Evolutionary conservation across 2,888 invertebrate species (phyloP), one percentile per base, ranked within the genome.

Genomic region (Hylaea fasciaria): DNA sequence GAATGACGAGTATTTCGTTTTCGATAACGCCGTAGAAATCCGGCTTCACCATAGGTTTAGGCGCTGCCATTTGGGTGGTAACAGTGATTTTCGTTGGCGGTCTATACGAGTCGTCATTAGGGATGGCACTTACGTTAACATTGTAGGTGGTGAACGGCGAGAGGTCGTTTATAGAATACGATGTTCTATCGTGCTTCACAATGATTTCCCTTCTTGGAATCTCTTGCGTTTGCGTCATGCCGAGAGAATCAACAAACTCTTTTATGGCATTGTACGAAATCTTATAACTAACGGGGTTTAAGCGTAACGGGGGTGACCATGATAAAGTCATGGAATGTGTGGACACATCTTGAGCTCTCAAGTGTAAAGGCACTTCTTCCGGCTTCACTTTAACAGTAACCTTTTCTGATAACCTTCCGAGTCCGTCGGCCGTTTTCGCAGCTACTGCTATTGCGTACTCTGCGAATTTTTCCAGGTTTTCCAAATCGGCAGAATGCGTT

Each of bases 41-140:
- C 0, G 98, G 98, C 78, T 98, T 97, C 0, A 98, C 98, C 98
- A 98, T 98, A 0, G 98, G 98, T 74, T 98, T 97, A 0, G 98
- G 98, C 0, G 98, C 98, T 41, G 98, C 98, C 98, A 98, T 98
- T 89, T 98, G 98, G 0, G 98, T 98, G 2, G 98, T 98, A 0
- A 98, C 98, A 0, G 97, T 97, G 51, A 98, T 98, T 86, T 97
- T 97, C 0, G 97, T 97, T 0, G 98, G 98, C 8, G 98, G 98
- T 71, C 96, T 93, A 81, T 97, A 97, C 2, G 95, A 94, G 65
- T 95, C 95, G 75, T 97, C 97, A 50, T 95, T 94, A 1, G 98
- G 97, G 68, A 97, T 95, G 51, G 97, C 97, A 85, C 96, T 97
- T 12, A 98, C 97, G 81, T 98, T 98, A 0, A 98, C 98, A 82